Evolutionary conservation across 2,797 vertebrate species (phyloP).

Genomic region (Apogon hyalosoma): DNA sequence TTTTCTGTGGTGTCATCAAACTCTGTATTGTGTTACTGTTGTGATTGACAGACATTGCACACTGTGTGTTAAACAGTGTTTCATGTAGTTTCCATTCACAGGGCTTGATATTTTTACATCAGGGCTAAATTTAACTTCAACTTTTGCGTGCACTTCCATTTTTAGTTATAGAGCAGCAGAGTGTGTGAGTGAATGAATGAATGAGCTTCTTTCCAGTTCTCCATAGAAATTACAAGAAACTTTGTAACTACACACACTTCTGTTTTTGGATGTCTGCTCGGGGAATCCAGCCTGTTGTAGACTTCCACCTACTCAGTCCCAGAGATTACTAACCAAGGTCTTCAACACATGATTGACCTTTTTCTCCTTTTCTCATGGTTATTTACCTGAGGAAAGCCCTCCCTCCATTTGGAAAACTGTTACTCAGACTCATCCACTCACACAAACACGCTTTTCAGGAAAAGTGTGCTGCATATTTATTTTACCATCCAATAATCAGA

Average conservation of each 20-base stretch:
- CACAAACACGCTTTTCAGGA: background rate
- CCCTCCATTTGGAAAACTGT: background rate
- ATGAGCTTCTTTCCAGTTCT: slow-evolving; percentile 52
- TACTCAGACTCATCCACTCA: background rate
- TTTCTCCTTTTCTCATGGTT: slow-evolving; percentile 41
- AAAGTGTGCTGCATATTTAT: background rate
- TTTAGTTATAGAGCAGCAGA: slow-evolving; percentile 69
- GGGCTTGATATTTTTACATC: slow-evolving; percentile 60
- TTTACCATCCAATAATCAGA: slow-evolving; percentile 16
- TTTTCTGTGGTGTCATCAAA: no score
- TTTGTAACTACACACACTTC: slow-evolving; percentile 54
- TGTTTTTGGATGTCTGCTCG: slow-evolving; percentile 58
- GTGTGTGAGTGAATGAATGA: slow-evolving; percentile 73
- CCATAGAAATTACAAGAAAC: slow-evolving; percentile 40
- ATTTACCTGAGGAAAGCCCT: slow-evolving; percentile 12
- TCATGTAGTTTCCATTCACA: slow-evolving; percentile 51
- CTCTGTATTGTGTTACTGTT: no score
- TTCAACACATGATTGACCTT: slow-evolving; percentile 37
- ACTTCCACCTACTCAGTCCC: slow-evolving; percentile 40
- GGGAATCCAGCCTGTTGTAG: slow-evolving; percentile 46
- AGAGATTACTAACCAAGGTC: slow-evolving; percentile 49
- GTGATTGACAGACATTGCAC: background rate
- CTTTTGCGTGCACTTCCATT: slow-evolving; percentile 68
- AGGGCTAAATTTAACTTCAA: slow-evolving; percentile 43
- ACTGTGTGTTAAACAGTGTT: slow-evolving; percentile 30